Evolutionary conservation across 2,888 invertebrate genomes (phyloP).

Genomic region (Cepaea hortensis): DNA sequence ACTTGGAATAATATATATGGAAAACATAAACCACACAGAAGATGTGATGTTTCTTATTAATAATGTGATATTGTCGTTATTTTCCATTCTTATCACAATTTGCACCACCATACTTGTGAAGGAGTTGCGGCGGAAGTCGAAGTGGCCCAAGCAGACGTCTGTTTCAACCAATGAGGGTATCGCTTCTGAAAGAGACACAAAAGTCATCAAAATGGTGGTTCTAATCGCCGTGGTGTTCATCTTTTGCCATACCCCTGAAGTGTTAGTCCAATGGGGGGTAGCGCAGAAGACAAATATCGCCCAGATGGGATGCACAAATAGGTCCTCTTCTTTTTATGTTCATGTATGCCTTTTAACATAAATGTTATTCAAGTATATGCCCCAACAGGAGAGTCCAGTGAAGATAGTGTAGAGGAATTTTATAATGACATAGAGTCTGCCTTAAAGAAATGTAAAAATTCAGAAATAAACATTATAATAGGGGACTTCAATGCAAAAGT

Average conservation of each 20-base stretch:
- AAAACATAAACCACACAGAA: not conserved
- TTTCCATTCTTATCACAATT: not conserved
- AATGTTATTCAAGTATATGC: no score
- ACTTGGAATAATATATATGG: conserved; percentile 11
- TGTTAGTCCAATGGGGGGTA: not conserved
- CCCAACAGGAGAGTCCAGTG: no score
- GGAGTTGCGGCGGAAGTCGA: not conserved
- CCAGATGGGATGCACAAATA: not conserved
- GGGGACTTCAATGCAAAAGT: no score
- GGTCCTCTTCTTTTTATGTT: not conserved
- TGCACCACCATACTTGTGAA: conserved; percentile 4
- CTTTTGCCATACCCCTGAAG: conserved; percentile 8
- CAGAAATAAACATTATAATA: no score
- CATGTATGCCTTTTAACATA: not conserved
- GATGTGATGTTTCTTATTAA: not conserved
- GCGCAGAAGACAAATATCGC: not conserved
- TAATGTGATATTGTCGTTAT: not conserved
- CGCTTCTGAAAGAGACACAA: not conserved
- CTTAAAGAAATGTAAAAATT: no score
- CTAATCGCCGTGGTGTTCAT: conserved; percentile 14
- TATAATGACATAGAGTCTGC: no score
- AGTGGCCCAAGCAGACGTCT: conserved; percentile 2
- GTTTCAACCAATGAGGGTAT: not conserved
- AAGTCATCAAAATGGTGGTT: conserved; percentile 9
- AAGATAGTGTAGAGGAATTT: no score